Conservation (phyloP, 2,113 vertebrate species). For the Oxyruncus cristatus region DNA sequence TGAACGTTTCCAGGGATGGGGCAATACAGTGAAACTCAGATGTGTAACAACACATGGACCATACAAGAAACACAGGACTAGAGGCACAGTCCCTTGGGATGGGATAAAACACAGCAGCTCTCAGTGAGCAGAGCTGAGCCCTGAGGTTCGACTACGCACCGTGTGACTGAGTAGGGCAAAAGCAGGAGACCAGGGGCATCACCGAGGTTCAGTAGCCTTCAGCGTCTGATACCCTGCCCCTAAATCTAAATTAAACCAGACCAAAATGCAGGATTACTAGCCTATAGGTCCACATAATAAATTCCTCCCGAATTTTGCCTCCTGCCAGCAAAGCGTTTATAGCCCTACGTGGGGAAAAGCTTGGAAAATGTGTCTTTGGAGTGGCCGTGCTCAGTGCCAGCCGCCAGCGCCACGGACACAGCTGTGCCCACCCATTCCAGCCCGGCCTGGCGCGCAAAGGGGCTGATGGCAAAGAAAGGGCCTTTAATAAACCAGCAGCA, state of each 20-base stretch:
- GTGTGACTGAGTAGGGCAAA: background rate
- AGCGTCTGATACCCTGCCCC: background rate
- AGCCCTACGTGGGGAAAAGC: fast-evolving
- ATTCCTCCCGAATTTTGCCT: background rate
- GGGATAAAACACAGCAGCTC: background rate
- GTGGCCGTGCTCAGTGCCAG: fast-evolving
- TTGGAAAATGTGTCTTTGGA: fast-evolving
- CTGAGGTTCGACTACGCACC: fast-evolving
- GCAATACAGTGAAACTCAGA: background rate
- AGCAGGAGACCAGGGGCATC: background rate
- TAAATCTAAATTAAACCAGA: background rate
- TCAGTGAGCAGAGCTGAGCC: background rate
- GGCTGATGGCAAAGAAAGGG: constrained; percentile 6
- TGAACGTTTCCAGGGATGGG: background rate
- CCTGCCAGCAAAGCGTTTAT: background rate
- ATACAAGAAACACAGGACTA: background rate
- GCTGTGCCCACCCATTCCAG: background rate
- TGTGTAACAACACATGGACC: background rate
- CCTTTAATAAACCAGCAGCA: constrained; percentile 63
- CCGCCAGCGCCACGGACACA: fast-evolving
- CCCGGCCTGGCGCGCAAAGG: fast-evolving
- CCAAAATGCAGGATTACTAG: background rate
- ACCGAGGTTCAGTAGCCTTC: background rate
- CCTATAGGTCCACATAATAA: background rate
- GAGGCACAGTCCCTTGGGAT: background rate